These are phyloP conservation scores for Gadopsis bispinosus DNA, from an alignment of 2,797 vertebrate species.

Conservation along the genomic window DNA sequence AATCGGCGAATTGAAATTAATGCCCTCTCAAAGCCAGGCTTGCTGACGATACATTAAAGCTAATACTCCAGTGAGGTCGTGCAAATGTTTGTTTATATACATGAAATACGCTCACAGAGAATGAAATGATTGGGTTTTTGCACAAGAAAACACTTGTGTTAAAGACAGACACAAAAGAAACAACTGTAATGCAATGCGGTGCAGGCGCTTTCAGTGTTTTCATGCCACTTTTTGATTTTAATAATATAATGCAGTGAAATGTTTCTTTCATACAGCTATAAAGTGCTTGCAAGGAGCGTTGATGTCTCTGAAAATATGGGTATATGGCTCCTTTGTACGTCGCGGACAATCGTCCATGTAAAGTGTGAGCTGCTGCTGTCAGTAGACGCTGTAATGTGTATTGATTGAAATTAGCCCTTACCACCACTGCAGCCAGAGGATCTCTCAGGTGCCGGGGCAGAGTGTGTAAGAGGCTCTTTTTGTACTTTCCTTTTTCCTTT, in stretches of 20 bases:
- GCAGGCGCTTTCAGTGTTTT: conserved; percentile 56
- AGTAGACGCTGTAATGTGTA: conserved; percentile 61
- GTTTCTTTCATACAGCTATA: conserved; percentile 76
- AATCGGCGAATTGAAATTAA: conserved; percentile 97
- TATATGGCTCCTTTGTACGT: conserved; percentile 46
- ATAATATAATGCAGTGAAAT: conserved; percentile 81
- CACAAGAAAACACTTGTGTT: conserved; percentile 79
- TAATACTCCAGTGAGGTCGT: conserved; percentile 91
- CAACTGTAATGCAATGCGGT: conserved; percentile 64
- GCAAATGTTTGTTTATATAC: conserved; percentile 95
- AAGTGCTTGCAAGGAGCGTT: conserved; percentile 72
- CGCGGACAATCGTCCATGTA: conserved; percentile 50
- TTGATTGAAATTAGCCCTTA: conserved; percentile 75
- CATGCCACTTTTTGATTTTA: conserved; percentile 85
- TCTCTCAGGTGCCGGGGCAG: conserved; percentile 63
- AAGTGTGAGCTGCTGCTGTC: conserved; percentile 68
- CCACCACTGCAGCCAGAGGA: conserved; percentile 60
- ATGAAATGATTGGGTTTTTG: conserved; percentile 82
- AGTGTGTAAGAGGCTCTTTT: conserved; percentile 70
- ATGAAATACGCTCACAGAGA: conserved; percentile 84
- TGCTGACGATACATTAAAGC: conserved; percentile 94
- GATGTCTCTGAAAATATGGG: conserved; percentile 60
- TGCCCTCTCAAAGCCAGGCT: conserved; percentile 91
- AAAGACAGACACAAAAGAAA: conserved; percentile 70
- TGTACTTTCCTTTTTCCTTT: conserved; percentile 75